Evolutionary conservation across 2,113 vertebrate species (phyloP).

Genomic region (Ursus arctos): DNA sequence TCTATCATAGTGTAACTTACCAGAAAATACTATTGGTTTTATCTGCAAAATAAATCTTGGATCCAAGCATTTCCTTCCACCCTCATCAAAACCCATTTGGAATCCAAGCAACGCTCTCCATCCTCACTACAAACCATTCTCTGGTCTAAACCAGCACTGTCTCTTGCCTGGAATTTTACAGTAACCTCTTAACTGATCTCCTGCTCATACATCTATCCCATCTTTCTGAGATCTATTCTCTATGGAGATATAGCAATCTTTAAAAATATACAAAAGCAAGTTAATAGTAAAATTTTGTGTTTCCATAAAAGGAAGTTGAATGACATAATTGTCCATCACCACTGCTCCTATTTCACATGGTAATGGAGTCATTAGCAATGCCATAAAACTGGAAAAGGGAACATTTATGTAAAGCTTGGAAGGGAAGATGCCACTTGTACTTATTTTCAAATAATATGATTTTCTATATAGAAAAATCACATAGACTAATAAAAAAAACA

Average conservation of each 20-base stretch:
- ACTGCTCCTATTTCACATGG: neutral
- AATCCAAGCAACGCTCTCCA: neutral
- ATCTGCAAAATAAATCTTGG: neutral
- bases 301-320: neutral
- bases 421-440: neutral
- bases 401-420: neutral
- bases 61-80: neutral
- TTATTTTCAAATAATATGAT: neutral
- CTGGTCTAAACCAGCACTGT: neutral
- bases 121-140: neutral
- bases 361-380: neutral
- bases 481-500: neutral
- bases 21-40: neutral
- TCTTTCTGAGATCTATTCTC: neutral
- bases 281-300: neutral
- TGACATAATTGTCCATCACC: neutral
- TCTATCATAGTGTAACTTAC: neutral
- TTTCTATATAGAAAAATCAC: neutral
- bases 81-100: neutral
- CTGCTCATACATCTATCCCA: neutral
- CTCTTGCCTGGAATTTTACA: neutral
- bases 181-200: neutral
- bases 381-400: neutral
- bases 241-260: neutral
- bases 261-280: neutral